phyloP scores from a whole-genome alignment of 2,797 vertebrate species.

The Anniella stebbinsi region DNA sequence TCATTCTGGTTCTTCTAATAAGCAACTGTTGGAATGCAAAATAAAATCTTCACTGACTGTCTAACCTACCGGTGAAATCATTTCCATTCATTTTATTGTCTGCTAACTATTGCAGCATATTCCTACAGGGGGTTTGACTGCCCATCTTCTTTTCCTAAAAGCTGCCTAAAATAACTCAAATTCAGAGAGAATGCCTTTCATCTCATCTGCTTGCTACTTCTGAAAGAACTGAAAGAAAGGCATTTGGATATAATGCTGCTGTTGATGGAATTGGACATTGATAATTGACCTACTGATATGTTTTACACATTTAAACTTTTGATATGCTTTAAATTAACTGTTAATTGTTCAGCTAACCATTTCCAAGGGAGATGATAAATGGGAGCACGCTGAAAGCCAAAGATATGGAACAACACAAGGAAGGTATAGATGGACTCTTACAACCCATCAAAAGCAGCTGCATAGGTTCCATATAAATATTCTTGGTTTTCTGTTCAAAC shows the following conservation, averaged over 20 bases:
- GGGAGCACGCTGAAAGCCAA: background rate
- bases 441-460: background rate
- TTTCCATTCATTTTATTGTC: slow-evolving; percentile 39
- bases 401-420: background rate
- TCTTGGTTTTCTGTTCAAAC: background rate
- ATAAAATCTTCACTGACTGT: slow-evolving; percentile 42
- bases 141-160: slow-evolving; percentile 30
- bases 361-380: background rate
- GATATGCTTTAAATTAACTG: background rate
- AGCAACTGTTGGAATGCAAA: slow-evolving; percentile 38
- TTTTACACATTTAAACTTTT: background rate
- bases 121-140: background rate
- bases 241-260: background rate
- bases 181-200: background rate
- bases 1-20: slow-evolving; percentile 50
- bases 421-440: background rate
- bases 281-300: background rate
- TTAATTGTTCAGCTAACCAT: background rate
- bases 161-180: no score
- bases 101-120: background rate
- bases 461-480: background rate
- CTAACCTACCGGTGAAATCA: slow-evolving; percentile 26
- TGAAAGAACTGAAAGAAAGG: background rate
- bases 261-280: background rate
- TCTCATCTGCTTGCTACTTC: background rate